Conservation (phyloP, 2,888 invertebrate genomes). For the Dryobotodes eremita region DNA sequence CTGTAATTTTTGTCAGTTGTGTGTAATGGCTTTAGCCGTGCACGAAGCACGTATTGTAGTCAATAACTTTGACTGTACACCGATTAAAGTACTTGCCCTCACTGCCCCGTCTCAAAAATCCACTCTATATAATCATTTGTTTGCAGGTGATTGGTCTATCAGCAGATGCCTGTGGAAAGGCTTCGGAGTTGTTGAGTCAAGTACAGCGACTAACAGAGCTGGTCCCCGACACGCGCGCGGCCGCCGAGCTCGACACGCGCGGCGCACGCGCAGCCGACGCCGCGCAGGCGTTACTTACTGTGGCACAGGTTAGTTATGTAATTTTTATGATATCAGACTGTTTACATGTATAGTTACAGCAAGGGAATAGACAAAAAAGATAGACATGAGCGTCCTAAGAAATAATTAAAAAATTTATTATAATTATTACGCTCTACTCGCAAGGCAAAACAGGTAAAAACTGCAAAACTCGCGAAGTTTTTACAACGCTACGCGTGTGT, state of each 20-base stretch:
- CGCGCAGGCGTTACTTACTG: conserved; percentile 70
- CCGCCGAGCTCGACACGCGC: conserved; percentile 66
- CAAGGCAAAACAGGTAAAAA: not conserved
- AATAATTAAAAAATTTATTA: too few relatives aligned
- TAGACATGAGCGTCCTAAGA: not conserved
- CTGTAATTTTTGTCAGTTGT: too few relatives aligned
- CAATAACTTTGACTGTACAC: too few relatives aligned
- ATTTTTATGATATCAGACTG: not conserved
- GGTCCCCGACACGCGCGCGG: conserved; percentile 55
- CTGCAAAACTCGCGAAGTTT: not conserved
- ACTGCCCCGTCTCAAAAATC: not conserved
- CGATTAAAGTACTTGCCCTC: not conserved
- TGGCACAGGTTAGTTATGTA: conserved; percentile 62
- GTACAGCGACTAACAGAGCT: conserved; percentile 71
- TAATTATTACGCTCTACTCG: not conserved
- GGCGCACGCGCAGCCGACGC: conserved; percentile 69
- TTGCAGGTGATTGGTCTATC: conserved; percentile 67
- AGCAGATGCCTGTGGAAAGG: conserved; percentile 70
- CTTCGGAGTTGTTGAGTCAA: conserved; percentile 70
- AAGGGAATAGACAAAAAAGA: too few relatives aligned
- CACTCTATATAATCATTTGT: not conserved
- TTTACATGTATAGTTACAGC: not conserved
- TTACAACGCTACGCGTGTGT: not conserved
- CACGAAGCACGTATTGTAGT: too few relatives aligned
- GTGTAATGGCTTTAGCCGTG: too few relatives aligned